Evolutionary conservation across 2,888 invertebrate genomes (phyloP).

Genomic region (Drosophila acutilabella): DNA sequence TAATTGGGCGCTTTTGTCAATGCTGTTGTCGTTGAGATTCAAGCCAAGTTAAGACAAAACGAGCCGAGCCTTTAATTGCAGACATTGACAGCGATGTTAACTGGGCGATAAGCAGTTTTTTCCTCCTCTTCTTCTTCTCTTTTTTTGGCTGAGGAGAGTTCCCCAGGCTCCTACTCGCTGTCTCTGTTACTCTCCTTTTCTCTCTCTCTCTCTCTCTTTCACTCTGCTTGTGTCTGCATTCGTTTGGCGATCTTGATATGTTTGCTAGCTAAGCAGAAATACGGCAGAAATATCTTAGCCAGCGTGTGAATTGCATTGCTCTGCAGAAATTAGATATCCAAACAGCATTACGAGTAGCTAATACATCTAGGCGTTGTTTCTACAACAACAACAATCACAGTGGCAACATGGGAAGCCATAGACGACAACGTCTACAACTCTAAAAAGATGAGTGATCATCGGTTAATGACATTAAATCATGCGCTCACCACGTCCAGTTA

Average conservation of each 20-base stretch:
- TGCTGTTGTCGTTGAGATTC: conserved; percentile 14
- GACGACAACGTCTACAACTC: conserved; percentile 8
- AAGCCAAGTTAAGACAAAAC: conserved; percentile 1
- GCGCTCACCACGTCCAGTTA: conserved; percentile 34
- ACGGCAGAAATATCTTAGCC: conserved; percentile 25
- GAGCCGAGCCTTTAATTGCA: conserved; percentile 60
- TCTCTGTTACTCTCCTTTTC: conserved; percentile 12
- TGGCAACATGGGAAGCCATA: conserved; percentile 53
- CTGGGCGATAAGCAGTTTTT: conserved; percentile 55
- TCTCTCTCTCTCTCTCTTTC: conserved; percentile 1
- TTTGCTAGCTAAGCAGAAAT: conserved; percentile 41
- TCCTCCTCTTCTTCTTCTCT: background rate
- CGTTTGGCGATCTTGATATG: conserved; percentile 48
- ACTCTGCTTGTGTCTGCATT: conserved; percentile 1
- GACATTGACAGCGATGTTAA: conserved; percentile 52
- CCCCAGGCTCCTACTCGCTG: conserved; percentile 3
- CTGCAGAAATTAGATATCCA: conserved; percentile 67
- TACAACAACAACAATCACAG: conserved; percentile 5
- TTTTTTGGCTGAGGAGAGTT: conserved; percentile 23
- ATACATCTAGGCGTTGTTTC: conserved; percentile 54
- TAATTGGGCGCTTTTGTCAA: conserved; percentile 80
- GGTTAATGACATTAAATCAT: conserved; percentile 73
- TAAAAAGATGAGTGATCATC: conserved; percentile 68
- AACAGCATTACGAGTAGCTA: conserved; percentile 29
- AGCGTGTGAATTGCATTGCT: conserved; percentile 68